phyloP scores from a whole-genome alignment of 1,140 invertebrate species.

The Anthonomus grandis region DNA sequence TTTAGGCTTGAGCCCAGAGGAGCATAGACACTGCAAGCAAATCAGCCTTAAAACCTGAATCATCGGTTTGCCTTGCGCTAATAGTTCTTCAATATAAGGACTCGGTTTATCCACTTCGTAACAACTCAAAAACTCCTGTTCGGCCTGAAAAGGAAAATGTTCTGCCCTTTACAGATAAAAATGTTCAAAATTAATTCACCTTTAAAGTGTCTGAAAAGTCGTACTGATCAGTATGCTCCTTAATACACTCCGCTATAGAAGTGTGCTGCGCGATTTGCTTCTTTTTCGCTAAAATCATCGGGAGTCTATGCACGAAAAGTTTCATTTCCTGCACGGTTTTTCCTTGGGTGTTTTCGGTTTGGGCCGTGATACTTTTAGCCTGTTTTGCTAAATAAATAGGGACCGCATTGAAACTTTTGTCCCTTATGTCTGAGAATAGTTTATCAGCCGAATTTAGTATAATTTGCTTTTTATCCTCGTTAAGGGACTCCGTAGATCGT shows the following conservation, averaged over 20 bases:
- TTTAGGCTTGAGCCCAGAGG: conserved; percentile 88
- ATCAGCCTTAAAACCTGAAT: conserved; percentile 83
- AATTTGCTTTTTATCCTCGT: conserved; percentile 75
- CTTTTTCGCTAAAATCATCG: conserved; percentile 84
- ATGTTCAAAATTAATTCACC: conserved; percentile 17
- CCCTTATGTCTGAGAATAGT: conserved; percentile 84
- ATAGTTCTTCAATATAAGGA: conserved; percentile 87
- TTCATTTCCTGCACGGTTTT: conserved; percentile 93
- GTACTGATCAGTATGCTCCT: conserved; percentile 52
- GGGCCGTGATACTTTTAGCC: conserved; percentile 79
- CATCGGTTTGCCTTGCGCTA: conserved; percentile 77
- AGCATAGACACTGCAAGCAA: conserved; percentile 83
- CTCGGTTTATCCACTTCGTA: conserved; percentile 86
- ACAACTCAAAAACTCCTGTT: conserved; percentile 91
- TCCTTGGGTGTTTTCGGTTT: conserved; percentile 84
- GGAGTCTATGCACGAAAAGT: conserved; percentile 86
- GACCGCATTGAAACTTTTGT: conserved; percentile 93
- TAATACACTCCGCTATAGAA: conserved; percentile 62
- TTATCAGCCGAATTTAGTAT: conserved; percentile 89
- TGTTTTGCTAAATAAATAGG: conserved; percentile 82
- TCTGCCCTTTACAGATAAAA: no score
- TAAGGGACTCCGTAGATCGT: conserved; percentile 57
- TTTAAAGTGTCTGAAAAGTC: conserved; percentile 46
- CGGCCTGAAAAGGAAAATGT: conserved; percentile 55
- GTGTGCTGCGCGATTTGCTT: conserved; percentile 73